Evolutionary conservation across 2,888 invertebrate species (phyloP), one percentile per base, ranked within the genome.

Genomic region (Epicampocera succincta): DNA sequence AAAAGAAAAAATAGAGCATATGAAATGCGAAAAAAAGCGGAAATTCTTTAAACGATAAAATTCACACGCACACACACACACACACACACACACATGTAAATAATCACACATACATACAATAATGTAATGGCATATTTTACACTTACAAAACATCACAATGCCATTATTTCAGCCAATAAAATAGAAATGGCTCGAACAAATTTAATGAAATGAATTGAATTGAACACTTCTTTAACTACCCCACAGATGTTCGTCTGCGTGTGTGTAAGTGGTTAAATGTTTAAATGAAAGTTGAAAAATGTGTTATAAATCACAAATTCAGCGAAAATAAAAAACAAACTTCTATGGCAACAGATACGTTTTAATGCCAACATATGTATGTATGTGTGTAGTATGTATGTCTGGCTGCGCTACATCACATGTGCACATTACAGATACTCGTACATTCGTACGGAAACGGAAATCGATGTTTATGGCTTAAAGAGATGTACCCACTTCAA

Each of bases 21-120:
- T 38, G 56, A 61, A 38, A 46, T 63, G 42, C 29, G 11, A 25
- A 65, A 40, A 58, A 69, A 54, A 54, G 2, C 29, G 54, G 48
- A 80, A 66, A 80, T 72, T 54, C 75, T 66, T 76, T 72, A 68
- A 76, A 54, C 52, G 65, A 52, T n/a, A 65, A 60, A 56, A 76
- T 48, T 56, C 68, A 42, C 48, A 76, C 33, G 50, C 48, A 38
- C 33, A 33, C 33, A 17, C 56, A 42, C 48, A 76, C 33, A 56
- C 48, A 38, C 33, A 33, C 33, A 17, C 56, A 19, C n/a, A 25
- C 5, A 42, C 42, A 76, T 25, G 48, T 46, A 38, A 2, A 40
- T 50, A 33, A n/a, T n/a, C n/a, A 25, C 5, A 42, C 42, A 76
- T 25, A 50, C 29, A 38, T 11, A 40, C 42, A 33, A 13, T 44